phyloP scores from a whole-genome alignment of 1,140 invertebrate genomes.

The Heliconius hewitsoni region DNA sequence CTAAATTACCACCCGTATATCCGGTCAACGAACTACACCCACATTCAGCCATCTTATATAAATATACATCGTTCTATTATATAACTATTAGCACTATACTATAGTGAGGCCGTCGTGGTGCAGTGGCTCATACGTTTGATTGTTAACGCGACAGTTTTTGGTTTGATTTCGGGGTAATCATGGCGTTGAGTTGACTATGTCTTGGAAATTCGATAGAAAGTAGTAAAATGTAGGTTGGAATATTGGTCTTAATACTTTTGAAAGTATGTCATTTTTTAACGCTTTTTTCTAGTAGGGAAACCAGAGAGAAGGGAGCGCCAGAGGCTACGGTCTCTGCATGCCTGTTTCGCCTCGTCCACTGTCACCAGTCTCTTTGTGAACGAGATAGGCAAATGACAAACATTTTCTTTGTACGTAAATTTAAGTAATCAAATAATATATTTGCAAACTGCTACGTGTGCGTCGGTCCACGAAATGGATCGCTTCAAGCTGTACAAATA shows the following conservation, averaged over 20 bases:
- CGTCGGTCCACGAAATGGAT: neutral
- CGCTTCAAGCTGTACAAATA: neutral
- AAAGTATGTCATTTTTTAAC: too few species aligned
- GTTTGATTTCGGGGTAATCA: neutral
- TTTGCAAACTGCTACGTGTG: neutral
- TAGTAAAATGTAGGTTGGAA: too few species aligned
- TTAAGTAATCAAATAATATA: conserved; percentile 2
- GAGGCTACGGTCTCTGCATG: too few species aligned
- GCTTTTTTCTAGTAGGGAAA: too few species aligned
- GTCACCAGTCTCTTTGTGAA: too few species aligned
- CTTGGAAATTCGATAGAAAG: too few species aligned
- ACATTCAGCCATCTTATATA: conserved; percentile 10
- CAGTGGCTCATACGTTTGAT: neutral
- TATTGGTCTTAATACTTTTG: too few species aligned
- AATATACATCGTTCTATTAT: neutral
- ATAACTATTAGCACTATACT: neutral
- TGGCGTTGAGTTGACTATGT: too few species aligned
- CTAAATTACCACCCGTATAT: conserved; percentile 53
- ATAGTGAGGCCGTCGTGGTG: neutral
- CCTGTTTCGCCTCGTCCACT: too few species aligned
- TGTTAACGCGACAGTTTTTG: neutral
- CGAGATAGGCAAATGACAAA: too few species aligned
- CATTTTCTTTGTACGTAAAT: neutral
- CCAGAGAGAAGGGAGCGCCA: too few species aligned
- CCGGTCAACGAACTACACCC: conserved; percentile 49